Evolutionary conservation across 2,888 invertebrate species (phyloP), one percentile per base, ranked within the genome.

Genomic region (Taenaris catops): DNA sequence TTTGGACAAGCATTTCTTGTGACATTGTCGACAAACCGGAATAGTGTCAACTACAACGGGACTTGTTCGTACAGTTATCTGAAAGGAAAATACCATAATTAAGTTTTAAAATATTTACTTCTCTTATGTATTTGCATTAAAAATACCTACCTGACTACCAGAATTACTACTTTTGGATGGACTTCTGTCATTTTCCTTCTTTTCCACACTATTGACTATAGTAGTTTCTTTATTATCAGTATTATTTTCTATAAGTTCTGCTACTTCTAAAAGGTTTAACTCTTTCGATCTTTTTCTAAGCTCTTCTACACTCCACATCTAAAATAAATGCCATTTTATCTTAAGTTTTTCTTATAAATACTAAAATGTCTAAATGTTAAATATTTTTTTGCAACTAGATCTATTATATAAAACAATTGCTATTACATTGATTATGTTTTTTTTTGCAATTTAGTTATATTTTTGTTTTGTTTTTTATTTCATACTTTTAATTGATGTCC

Each of bases 21-120:
- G 94, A 74, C 94, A 94, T 70, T 93, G 92, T 48, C 92, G 90
- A 74, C 94, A 94, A 34, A 94, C 91, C 34, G 92, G 89, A 57
- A 93, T 88, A 37, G 91, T 90, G 72, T 93, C 93, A 42, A 91
- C 91, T 32, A 91, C 90, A 39, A 91, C 89, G 40, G 93, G 93
- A 70, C 93, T 93, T 29, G 93, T 93, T 56, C 93, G 89, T 36
- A 94, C 93, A 27, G 93, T 93, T 49, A 93, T 92, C 93, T 93
- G 78, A 44, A 84, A 76, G 40, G 33, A 31, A 10, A 26, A 5
- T 9, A 41, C 2, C 12, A 4, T 17, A 19, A 21, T 18, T 25
- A 10, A 34, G 16, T 35, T 27, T 11, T n/a, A 17, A 9, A 5
- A 11, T 34, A 1, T 4, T 16, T 3, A 25, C 3, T 4, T 8